Conservation (phyloP, 2,888 invertebrate species). For the Oligia fasciuncula region DNA sequence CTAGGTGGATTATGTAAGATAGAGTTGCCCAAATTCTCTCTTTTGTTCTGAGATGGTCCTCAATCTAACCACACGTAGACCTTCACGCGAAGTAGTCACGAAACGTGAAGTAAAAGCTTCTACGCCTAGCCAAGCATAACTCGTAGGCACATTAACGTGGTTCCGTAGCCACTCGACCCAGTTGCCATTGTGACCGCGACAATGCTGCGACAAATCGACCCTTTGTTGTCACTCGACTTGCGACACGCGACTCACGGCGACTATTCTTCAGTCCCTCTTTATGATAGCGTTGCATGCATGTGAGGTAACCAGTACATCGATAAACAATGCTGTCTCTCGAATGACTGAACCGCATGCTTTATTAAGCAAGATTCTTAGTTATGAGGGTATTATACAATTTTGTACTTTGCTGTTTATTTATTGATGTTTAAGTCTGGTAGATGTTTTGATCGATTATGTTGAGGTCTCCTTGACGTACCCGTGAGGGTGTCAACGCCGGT, state of each 20-base stretch:
- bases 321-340: conserved; percentile 37
- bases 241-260: conserved; percentile 67
- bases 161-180: conserved; percentile 75
- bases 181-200: conserved; percentile 78
- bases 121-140: conserved; percentile 53
- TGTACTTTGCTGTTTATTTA: background rate
- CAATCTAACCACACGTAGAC: conserved; percentile 8
- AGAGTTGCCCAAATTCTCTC: background rate
- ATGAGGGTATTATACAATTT: conserved; percentile 26
- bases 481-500: no score
- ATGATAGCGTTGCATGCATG: conserved; percentile 27
- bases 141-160: conserved; percentile 73
- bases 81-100: conserved; percentile 24
- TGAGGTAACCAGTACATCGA: conserved; percentile 40
- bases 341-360: conserved; percentile 44
- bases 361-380: conserved; percentile 39
- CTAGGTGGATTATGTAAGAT: background rate
- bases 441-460: conserved; percentile 5
- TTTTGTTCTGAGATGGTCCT: background rate
- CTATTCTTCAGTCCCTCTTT: conserved; percentile 53
- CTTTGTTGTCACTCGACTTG: conserved; percentile 81
- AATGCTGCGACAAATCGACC: conserved; percentile 81
- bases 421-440: background rate
- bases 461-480: background rate
- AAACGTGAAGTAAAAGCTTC: conserved; percentile 51